A percentile compares a stretch with the other conserved stretches of the same genome.
Conservation (phyloP, 2,113 vertebrate species). For the Polypterus senegalus region DNA sequence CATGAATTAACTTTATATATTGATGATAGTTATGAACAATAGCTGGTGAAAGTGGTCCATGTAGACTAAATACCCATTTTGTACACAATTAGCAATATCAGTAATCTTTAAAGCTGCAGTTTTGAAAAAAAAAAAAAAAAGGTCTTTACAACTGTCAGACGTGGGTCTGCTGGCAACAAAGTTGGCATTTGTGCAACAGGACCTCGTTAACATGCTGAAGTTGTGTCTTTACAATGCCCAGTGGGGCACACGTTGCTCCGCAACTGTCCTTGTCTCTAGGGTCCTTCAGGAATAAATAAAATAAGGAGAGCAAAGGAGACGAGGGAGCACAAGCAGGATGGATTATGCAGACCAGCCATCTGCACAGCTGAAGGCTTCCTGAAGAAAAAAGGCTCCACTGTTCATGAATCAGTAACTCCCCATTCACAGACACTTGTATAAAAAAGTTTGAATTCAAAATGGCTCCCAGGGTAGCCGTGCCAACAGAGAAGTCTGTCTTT, state of each 20-base stretch:
- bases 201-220: slow-evolving; percentile 14
- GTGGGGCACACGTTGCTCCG: slow-evolving; percentile 20
- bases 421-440: slow-evolving; percentile 35
- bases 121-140: no score
- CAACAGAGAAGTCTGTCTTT: slow-evolving; percentile 40
- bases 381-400: slow-evolving; percentile 40
- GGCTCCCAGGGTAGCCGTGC: slow-evolving; percentile 46
- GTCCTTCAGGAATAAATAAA: slow-evolving; percentile 19
- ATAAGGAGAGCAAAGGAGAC: slow-evolving; percentile 24
- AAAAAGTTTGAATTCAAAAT: slow-evolving; percentile 46
- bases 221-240: slow-evolving; percentile 13
- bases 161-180: neutral
- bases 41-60: no score
- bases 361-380: slow-evolving; percentile 46
- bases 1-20: no score
- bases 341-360: slow-evolving; percentile 43
- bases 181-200: neutral
- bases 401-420: slow-evolving; percentile 52
- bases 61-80: no score
- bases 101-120: no score
- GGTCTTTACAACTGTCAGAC: no score
- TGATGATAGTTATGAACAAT: no score
- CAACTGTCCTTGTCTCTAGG: slow-evolving; percentile 17
- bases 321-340: slow-evolving; percentile 37
- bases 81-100: no score